These are phyloP conservation scores for Corydoras maculifer DNA, from an alignment of 2,113 vertebrate genomes.

Conservation along the genomic window DNA sequence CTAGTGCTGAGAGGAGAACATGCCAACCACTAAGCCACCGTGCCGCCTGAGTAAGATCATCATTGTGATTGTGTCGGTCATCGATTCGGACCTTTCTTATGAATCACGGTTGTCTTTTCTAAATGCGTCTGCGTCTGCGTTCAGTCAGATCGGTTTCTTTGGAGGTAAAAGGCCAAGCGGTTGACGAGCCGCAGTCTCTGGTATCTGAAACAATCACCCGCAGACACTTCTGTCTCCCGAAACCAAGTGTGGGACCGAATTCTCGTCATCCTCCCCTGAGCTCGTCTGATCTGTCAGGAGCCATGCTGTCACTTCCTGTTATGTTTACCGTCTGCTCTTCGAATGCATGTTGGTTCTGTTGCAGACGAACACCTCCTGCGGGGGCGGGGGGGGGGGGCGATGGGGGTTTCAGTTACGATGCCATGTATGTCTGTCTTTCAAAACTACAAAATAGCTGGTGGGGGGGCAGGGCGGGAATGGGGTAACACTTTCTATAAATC, in stretches of 20 bases:
- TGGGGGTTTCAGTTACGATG: background rate
- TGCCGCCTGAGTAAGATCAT: no score
- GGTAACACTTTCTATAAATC: no score
- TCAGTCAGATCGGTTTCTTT: background rate
- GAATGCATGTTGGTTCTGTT: background rate
- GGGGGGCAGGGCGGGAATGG: no score
- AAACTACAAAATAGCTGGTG: no score
- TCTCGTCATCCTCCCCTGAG: background rate
- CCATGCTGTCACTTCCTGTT: conserved; percentile 27
- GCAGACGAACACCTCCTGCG: background rate
- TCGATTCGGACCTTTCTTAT: no score
- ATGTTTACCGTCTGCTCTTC: background rate
- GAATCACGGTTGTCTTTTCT: no score
- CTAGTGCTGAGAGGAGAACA: no score
- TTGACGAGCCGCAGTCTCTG: background rate
- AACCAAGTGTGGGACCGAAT: background rate
- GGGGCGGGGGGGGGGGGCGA: background rate
- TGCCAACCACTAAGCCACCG: no score
- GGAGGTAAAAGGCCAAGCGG: background rate
- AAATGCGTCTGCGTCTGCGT: no score
- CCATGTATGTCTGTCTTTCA: background rate
- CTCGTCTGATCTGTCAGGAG: background rate
- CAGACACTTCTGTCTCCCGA: background rate
- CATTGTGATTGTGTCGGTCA: no score
- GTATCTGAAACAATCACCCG: background rate